Base-by-base conservation (phyloP, 2,113 vertebrate genomes). In the Morone saxatilis region DNA sequence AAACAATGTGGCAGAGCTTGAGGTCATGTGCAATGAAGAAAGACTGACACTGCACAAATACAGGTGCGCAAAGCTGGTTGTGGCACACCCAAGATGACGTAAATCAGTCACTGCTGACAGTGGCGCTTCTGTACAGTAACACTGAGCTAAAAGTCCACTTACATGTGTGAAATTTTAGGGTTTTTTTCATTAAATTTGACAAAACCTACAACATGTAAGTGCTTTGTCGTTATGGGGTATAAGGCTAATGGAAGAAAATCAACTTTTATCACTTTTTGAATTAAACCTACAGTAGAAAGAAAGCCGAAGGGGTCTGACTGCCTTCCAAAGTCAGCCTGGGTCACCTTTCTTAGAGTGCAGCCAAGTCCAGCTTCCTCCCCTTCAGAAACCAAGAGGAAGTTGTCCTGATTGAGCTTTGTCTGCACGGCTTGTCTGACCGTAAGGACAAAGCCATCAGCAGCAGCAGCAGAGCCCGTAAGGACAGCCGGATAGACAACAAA, bases 341-440 rank as follows among this genome's bases (percentile, higher is more conserved):
- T 72, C 61, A 71, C 74, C 65, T 80, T 78, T 78, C 31, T 76
- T 83, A 85, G 61, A 87, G 81, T 76, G 69, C 47, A 40, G 61
- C 12, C 4, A 72, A 74, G 86, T 78, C 72, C 57, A 2, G 61
- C 76, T 66, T 76, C 68, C 63, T 22, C 59, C 67, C 54, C 79
- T 60, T 48, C 81, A 89, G 51, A 81, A 89, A 81, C 68, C 65
- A 40, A 91, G 86, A 92, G 92, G 91, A 92, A 92, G 91, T 90
- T 63, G 86, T 88, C 90, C 80, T 84, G 89, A 89, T 92, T 90
- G 86, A 90, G 92, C 90, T 92, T 84, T 87, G 92, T 92, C 90
- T 93, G 87, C 86, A 67, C 11, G 43, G 77, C 80, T 65, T 38
- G 90, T 91, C 90, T 90, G 89, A 81, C 86, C 8, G 50, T 53